These are phyloP conservation scores for Biston stratarius DNA, from an alignment of 2,888 invertebrate species.

Conservation along the genomic window DNA sequence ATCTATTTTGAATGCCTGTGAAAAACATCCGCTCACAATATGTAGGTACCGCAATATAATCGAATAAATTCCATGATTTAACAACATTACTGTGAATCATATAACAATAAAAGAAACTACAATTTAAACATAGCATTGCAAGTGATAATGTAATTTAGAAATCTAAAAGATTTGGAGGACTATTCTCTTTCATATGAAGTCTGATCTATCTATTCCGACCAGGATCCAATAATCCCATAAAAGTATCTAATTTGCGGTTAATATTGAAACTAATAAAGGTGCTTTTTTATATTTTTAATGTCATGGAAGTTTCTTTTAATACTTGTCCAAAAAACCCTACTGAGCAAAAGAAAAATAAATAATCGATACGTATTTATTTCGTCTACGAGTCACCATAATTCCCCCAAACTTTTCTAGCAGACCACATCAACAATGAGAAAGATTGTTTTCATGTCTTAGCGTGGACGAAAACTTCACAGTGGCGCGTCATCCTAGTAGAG, in stretches of 20 bases:
- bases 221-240: background rate
- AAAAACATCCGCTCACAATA: background rate
- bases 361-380: background rate
- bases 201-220: background rate
- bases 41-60: slow-evolving; percentile 2
- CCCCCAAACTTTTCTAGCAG: background rate
- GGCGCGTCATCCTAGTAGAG: background rate
- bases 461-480: no score
- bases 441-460: background rate
- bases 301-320: no score
- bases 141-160: background rate
- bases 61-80: background rate
- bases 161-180: background rate
- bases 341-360: no score
- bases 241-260: no score
- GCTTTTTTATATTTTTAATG: background rate
- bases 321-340: no score
- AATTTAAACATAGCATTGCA: background rate
- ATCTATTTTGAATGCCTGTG: background rate
- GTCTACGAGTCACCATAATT: background rate
- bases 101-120: background rate
- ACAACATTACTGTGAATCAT: background rate
- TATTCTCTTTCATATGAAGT: background rate
- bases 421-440: no score
- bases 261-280: no score